Evolutionary conservation across 2,888 invertebrate species (phyloP), one percentile per base, ranked within the genome.

Genomic region (Lasius fuliginosus): DNA sequence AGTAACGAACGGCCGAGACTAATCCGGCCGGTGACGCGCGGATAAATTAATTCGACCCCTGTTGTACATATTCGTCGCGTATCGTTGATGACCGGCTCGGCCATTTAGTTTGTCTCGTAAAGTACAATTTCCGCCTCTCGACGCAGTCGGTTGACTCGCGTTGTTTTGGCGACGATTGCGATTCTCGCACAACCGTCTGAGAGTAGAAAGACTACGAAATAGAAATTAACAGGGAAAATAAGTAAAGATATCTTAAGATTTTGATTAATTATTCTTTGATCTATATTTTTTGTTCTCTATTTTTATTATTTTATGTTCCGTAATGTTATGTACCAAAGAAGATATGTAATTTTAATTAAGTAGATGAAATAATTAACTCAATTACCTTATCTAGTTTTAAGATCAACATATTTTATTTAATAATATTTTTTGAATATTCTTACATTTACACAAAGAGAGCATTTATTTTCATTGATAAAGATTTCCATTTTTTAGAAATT

Each of bases 141-240:
- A 53, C 65, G n/a, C 60, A 23, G 6, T 12, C 49, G 82, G 58
- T 49, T 46, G 49, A 68, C 75, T 42, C 18, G 60, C 75, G 65
- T 60, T 84, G 82, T 87, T 87, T 77, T 82, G 81, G 62, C 86
- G 82, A 53, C 76, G 58, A 58, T 46, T 65, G 60, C 53, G 49
- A n/a, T 76, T 15, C 53, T 33, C 71, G 79, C 68, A 49, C 65
- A 42, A 62, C 62, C 74, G 64, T 49, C 62, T 74, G 69, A 46
- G 46, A 81, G 58, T 23, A 75, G 69, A 68, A 82, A 86, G 62
- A 79, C 82, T n/a, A 74, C 46, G 67, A 76, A 68, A 3, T 12
- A 23, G 68, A 56, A 68, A 27, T 6, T 23, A 23, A 23, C 23
- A 23, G 23, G 23, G 23, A 23, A 23, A 23, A 23, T 23, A 23